phyloP scores from a whole-genome alignment of 2,113 vertebrate species.

The Machaerirhynchus nigripectus region DNA sequence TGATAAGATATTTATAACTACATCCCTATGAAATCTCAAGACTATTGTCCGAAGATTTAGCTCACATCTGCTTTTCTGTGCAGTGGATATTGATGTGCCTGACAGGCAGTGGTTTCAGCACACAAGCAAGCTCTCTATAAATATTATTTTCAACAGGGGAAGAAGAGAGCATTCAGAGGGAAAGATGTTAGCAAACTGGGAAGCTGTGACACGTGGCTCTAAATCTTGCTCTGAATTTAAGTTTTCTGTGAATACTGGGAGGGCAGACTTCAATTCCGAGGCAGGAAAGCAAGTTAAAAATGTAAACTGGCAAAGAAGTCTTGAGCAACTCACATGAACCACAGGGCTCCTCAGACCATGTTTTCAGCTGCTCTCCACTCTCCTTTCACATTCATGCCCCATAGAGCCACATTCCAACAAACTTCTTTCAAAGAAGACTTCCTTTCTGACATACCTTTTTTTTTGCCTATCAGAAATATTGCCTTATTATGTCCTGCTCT shows the following conservation, averaged over 20 bases:
- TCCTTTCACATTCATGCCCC: neutral
- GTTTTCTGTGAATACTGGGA: neutral
- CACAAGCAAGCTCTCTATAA: neutral
- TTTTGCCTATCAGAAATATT: neutral
- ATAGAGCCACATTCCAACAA: neutral
- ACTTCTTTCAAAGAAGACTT: neutral
- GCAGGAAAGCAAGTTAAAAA: neutral
- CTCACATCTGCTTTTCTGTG: conserved; percentile 7
- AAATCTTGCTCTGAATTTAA: neutral
- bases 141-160: neutral
- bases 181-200: neutral
- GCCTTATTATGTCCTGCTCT: neutral
- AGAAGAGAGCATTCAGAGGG: neutral
- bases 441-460: neutral
- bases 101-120: neutral
- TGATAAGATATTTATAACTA: conserved; percentile 7
- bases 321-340: neutral
- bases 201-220: neutral
- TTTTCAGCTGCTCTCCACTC: neutral
- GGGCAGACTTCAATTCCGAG: neutral
- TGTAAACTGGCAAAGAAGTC: neutral
- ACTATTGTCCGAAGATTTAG: conserved; percentile 25
- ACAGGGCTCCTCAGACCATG: neutral
- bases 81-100: neutral
- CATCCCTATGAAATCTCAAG: neutral